Evolutionary conservation across 2,888 invertebrate species (phyloP).

Genomic region (Arenicola marina): DNA sequence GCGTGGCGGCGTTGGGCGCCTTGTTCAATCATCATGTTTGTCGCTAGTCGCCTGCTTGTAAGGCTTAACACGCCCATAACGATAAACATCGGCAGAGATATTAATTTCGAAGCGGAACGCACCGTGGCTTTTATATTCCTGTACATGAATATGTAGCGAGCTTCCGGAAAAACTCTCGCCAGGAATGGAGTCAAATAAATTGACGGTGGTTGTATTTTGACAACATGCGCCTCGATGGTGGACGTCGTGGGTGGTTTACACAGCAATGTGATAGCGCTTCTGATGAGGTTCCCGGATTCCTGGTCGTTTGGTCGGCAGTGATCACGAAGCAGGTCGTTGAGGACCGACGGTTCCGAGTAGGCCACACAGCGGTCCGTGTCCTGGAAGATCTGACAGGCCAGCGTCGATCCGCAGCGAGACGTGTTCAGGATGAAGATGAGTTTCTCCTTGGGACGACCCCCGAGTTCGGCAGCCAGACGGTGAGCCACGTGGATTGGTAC

Average conservation of each 20-base stretch:
- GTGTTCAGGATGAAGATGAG: not conserved
- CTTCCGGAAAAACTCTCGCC: not conserved
- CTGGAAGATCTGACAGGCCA: not conserved
- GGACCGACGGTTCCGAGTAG: not conserved
- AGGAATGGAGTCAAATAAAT: not conserved
- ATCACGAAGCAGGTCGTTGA: not conserved
- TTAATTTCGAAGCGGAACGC: not conserved
- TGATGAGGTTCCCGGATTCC: not conserved
- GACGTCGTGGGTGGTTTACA: not conserved
- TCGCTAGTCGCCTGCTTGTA: too few relatives aligned
- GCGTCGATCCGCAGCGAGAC: slow-evolving; percentile 1
- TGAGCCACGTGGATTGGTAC: not conserved
- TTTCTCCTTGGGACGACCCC: not conserved
- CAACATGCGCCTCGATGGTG: not conserved
- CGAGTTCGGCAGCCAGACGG: not conserved
- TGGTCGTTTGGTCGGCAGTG: not conserved
- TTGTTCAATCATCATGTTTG: too few relatives aligned
- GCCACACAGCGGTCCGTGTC: not conserved
- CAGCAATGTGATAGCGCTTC: not conserved
- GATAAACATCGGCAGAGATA: too few relatives aligned
- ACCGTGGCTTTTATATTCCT: not conserved
- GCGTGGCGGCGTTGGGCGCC: too few relatives aligned
- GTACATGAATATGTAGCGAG: not conserved
- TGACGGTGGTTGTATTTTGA: not conserved
- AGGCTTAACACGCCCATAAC: too few relatives aligned